Evolutionary conservation across 2,113 vertebrate genomes (phyloP), one percentile per base, ranked within the genome.

Genomic region (Baryphthengus martii): DNA sequence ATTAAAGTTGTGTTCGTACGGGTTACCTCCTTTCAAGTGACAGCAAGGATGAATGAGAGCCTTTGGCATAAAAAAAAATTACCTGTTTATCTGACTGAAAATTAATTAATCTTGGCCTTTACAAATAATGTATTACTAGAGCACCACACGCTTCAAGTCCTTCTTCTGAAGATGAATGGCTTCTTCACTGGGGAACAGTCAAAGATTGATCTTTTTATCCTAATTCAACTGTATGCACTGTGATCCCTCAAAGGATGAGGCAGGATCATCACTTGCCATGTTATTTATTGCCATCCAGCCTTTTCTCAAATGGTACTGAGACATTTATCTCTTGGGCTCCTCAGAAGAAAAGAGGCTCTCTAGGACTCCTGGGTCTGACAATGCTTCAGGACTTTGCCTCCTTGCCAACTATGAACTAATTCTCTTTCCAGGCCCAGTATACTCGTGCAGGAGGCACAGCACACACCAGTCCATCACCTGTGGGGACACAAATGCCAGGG

Each of bases 361-460:
- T 52, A 67, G 13, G 70, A 45, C 24, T 88, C 56, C 11, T 9
- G 42, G 11, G 39, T 42, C 40, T 72, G 58, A 39, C 0, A 3
- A 10, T 12, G 9, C 49, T 86, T 80, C 82, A 92, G 68, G 42
- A 79, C 26, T 61, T 83, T 14, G 6, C 44, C 35, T 70, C 62
- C 70, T 25, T 76, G 58, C 35, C 52, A 40, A 3, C 42, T 45
- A 25, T 5, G 13, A 81, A 28, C 12, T 26, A 45, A 15, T 18
- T 77, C 23, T 55, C 11, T 21, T 70, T 77, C 49, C 37, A 47
- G 35, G 12, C 12, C 33, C 49, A 31, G 55, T 29, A 47, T 17
- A 23, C 21, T n/a, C 0, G 0, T 9, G 2, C 2, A 0, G 50
- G 44, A 77, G 15, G 29, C 28, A 63, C 19, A 61, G 35, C 33